phyloP scores from a whole-genome alignment of 2,888 invertebrate species.

The Xestoiulus laeticollis region DNA sequence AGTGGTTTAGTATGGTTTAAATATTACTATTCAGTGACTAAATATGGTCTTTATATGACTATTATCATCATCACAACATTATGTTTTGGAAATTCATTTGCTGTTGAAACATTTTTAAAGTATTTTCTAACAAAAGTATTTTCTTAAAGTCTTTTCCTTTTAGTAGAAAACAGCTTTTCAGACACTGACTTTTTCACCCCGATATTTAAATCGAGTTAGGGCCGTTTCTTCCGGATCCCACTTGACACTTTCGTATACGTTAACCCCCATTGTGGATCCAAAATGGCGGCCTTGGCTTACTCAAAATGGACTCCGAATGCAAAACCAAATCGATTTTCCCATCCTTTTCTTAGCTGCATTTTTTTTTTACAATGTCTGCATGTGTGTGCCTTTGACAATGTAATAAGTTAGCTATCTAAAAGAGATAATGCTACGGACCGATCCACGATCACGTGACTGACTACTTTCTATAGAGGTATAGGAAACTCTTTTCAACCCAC shows the following conservation, averaged over 20 bases:
- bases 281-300: background rate
- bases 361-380: background rate
- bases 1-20: too few relatives aligned
- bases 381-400: slow-evolving; percentile 29
- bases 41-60: too few relatives aligned
- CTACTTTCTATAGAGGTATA: background rate
- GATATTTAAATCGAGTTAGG: background rate
- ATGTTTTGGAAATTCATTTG: too few relatives aligned
- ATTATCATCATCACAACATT: too few relatives aligned
- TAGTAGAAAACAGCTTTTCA: background rate
- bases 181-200: background rate
- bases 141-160: background rate
- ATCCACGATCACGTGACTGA: background rate
- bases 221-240: background rate
- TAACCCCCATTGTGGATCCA: background rate
- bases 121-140: background rate
- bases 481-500: background rate
- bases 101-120: too few relatives aligned
- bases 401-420: slow-evolving; percentile 32
- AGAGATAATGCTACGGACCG: background rate
- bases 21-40: too few relatives aligned
- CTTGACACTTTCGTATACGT: slow-evolving; percentile 7
- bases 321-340: background rate
- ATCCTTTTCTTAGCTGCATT: background rate
- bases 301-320: background rate